phyloP scores from a whole-genome alignment of 2,888 invertebrate species.

The Cordilura impudica region DNA sequence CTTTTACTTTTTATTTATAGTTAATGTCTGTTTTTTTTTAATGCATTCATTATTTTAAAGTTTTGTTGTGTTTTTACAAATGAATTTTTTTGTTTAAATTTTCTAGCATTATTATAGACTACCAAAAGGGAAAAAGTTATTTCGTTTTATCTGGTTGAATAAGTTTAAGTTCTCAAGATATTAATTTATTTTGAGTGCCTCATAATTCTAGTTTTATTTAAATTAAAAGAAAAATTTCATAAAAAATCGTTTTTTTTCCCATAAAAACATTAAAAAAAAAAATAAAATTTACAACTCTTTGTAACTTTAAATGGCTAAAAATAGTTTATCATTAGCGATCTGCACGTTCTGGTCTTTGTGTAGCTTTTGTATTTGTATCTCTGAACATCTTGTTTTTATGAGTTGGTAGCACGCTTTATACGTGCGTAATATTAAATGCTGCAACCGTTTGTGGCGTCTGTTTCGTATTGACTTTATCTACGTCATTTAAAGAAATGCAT shows the following conservation, averaged over 20 bases:
- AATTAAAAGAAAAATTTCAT: too few species aligned
- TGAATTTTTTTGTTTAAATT: too few species aligned
- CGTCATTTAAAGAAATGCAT: slow-evolving; percentile 13
- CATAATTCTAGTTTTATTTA: too few species aligned
- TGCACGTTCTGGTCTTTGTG: background rate
- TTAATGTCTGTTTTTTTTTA: slow-evolving; percentile 27
- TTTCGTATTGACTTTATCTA: background rate
- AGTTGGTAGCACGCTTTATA: slow-evolving; percentile 1
- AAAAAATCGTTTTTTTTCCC: too few species aligned
- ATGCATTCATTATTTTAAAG: background rate
- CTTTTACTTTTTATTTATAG: slow-evolving; percentile 13
- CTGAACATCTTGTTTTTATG: background rate
- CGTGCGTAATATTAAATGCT: background rate
- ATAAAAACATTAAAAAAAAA: too few species aligned
- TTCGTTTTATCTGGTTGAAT: too few species aligned
- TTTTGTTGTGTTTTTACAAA: background rate
- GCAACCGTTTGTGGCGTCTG: slow-evolving; percentile 14
- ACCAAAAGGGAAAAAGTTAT: too few species aligned
- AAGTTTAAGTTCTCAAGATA: too few species aligned
- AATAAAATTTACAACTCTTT: background rate
- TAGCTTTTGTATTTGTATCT: background rate
- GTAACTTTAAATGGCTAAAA: slow-evolving; percentile 10
- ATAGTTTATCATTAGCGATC: slow-evolving; percentile 4
- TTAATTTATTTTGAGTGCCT: too few species aligned
- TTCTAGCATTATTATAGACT: too few species aligned